Evolutionary conservation across 1,140 invertebrate genomes (phyloP).

Genomic region (Piezodorus guildinii): DNA sequence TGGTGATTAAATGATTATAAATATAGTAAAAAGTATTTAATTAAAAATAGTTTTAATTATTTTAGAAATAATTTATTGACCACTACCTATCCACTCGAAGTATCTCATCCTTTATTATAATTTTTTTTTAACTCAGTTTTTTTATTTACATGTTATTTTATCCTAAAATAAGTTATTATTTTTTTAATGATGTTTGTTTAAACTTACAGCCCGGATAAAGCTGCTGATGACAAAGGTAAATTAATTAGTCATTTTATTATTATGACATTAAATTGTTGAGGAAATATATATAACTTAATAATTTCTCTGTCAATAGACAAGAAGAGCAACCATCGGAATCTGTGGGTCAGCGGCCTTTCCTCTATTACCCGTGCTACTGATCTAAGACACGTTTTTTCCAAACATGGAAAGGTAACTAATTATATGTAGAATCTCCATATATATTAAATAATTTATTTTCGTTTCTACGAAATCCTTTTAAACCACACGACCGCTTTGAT

Average conservation of each 20-base stretch:
- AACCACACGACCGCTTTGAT: too few species aligned
- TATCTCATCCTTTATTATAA: too few species aligned
- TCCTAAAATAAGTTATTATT: too few species aligned
- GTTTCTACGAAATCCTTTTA: too few species aligned
- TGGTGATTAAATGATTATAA: too few species aligned
- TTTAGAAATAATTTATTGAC: too few species aligned
- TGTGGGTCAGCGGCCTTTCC: slow-evolving; percentile 88
- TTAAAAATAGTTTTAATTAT: too few species aligned
- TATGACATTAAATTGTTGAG: neutral
- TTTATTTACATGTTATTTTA: too few species aligned
- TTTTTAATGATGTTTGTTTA: too few species aligned
- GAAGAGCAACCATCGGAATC: slow-evolving; percentile 43
- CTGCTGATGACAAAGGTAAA: slow-evolving; percentile 13
- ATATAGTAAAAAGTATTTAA: too few species aligned
- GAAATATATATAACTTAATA: neutral
- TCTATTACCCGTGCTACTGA: slow-evolving; percentile 81
- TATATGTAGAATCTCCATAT: neutral
- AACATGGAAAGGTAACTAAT: slow-evolving; percentile 77
- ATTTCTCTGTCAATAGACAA: slow-evolving; percentile 18
- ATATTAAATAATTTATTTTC: neutral
- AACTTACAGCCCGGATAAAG: neutral
- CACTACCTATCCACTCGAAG: too few species aligned
- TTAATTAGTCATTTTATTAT: neutral
- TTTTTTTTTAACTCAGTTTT: too few species aligned
- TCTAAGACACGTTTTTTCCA: slow-evolving; percentile 79